Conservation (phyloP, 2,113 vertebrate genomes). For the Montifringilla adamsi region DNA sequence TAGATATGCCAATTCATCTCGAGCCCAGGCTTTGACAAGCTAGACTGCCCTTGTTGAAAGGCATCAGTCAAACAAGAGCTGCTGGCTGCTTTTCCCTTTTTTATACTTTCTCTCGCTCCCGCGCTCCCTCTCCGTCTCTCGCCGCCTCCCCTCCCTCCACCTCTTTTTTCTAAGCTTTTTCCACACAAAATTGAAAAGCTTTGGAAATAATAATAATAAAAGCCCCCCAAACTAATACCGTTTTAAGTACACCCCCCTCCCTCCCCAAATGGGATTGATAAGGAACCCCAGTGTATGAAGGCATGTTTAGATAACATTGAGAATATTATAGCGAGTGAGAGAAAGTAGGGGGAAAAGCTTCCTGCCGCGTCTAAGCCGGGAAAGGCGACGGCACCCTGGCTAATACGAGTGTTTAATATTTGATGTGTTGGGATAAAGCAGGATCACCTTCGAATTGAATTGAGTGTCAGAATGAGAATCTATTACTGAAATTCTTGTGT, state of each 20-base stretch:
- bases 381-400: slow-evolving; percentile 94
- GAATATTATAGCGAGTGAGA: slow-evolving; percentile 84
- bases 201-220: slow-evolving; percentile 78
- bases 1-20: slow-evolving; percentile 97
- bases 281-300: slow-evolving; percentile 81
- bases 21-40: slow-evolving; percentile 94
- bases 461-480: slow-evolving; percentile 99
- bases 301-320: slow-evolving; percentile 93
- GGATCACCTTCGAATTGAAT: slow-evolving; percentile 99
- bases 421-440: slow-evolving; percentile 99
- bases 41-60: slow-evolving; percentile 99
- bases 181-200: slow-evolving; percentile 86
- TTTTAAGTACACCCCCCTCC: slow-evolving; percentile 75
- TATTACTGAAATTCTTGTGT: slow-evolving; percentile 97
- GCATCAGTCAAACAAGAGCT: slow-evolving; percentile 89
- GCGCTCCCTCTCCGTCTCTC: slow-evolving; percentile 56
- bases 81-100: slow-evolving; percentile 74
- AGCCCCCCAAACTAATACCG: slow-evolving; percentile 75
- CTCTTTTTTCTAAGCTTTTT: slow-evolving; percentile 79
- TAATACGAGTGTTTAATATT: slow-evolving; percentile 99
- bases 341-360: slow-evolving; percentile 71
- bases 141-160: slow-evolving; percentile 60
- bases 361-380: slow-evolving; percentile 83
- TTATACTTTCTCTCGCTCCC: slow-evolving; percentile 76
- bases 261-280: slow-evolving; percentile 78